Evolutionary conservation across 1,140 invertebrate species (phyloP), one percentile per base, ranked within the genome.

Genomic region (Laodelphax striatellus): DNA sequence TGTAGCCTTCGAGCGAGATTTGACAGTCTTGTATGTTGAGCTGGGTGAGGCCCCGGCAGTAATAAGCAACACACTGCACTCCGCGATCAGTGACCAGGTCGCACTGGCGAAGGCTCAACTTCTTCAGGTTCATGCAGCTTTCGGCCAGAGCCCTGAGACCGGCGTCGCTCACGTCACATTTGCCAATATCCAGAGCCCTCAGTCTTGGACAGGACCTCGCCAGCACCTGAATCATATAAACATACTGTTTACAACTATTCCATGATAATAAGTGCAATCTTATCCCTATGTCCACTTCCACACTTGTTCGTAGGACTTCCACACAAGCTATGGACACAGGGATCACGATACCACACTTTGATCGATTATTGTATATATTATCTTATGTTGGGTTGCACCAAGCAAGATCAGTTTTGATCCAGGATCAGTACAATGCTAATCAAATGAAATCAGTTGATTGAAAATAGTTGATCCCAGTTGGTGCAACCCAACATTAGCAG

Each of bases 11-110:
- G 24, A 90, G 74, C 0, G 90, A 89, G 55, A 94, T 86, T 64
- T 86, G 84, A 65, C 91, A 94, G 72, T 94, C 92, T 69, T 94
- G 91, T 57, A 95, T 93, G 70, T 94, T 94, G 0, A 95, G 76
- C 68, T 94, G 91, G 56, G 90, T 88, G 3, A 94, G 74, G 0
- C 90, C 89, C 17, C 89, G 79, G 65, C 91, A 92, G 66, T 91
- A 92, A 70, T 88, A 89, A 0, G 92, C 90, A 1, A 96, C 80
- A 52, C 84, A 84, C 70, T 92, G 88, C 0, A 96, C 79, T 0
- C 92, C 92, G 44, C 85, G 79, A 68, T 94, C 92, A 0, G 89
- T 92, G 5, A 95, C 82, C 63, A 90, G 79, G 71, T 94, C 90
- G 73, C 92, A 95, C 68, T 89, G 90, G 65, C 91, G 85, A 14